These are phyloP conservation scores for Xiphophorus birchmanni DNA, from an alignment of 2,797 vertebrate genomes.

Conservation along the genomic window DNA sequence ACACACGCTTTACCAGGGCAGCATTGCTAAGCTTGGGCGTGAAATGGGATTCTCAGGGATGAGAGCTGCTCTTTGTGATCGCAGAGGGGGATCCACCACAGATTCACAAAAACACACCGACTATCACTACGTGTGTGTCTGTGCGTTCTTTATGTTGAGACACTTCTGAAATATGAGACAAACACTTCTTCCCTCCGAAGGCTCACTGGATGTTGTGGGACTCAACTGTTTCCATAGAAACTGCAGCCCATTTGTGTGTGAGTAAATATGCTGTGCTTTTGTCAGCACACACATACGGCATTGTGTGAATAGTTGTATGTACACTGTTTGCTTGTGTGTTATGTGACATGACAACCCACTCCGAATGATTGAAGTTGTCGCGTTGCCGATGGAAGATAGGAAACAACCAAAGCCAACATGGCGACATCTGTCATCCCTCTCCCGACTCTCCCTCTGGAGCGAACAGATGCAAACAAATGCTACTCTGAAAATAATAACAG, in stretches of 20 bases:
- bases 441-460: conserved; percentile 22
- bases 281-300: background rate
- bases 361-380: conserved; percentile 59
- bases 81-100: conserved; percentile 66
- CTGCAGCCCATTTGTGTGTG: conserved; percentile 67
- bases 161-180: conserved; percentile 73
- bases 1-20: conserved; percentile 46
- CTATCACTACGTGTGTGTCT: conserved; percentile 11
- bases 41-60: conserved; percentile 78
- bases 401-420: conserved; percentile 46
- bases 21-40: conserved; percentile 55
- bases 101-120: conserved; percentile 28
- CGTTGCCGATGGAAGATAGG: conserved; percentile 55
- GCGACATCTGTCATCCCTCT: conserved; percentile 49
- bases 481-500: conserved; percentile 14
- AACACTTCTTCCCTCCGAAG: conserved; percentile 75
- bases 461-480: conserved; percentile 37
- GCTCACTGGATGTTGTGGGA: conserved; percentile 75
- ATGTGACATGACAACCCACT: conserved; percentile 23
- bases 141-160: conserved; percentile 24
- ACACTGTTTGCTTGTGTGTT: conserved; percentile 3
- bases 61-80: conserved; percentile 76
- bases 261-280: background rate
- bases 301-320: conserved; percentile 22
- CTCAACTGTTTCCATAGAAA: conserved; percentile 82